Conservation (phyloP, 1,140 invertebrate genomes). For the Calephelis virginiensis region DNA sequence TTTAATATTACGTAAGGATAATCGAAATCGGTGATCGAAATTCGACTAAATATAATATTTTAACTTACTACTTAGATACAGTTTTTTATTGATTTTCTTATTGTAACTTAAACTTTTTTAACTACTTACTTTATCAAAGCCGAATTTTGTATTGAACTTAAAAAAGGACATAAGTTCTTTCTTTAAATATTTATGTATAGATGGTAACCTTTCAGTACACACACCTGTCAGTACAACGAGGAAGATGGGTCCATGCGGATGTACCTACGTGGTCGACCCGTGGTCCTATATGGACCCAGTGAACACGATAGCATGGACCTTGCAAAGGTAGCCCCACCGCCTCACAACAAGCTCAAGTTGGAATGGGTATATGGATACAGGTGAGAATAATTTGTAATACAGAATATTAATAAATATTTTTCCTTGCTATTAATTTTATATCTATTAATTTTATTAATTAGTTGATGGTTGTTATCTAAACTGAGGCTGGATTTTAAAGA, state of each 20-base stretch:
- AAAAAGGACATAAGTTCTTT: not conserved
- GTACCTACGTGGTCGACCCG: conserved; percentile 90
- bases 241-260: conserved; percentile 89
- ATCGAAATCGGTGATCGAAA: too few relatives aligned
- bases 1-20: too few relatives aligned
- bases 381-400: conserved; percentile 38
- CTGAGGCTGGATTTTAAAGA: too few relatives aligned
- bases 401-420: too few relatives aligned
- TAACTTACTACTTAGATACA: too few relatives aligned
- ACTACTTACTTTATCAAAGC: too few relatives aligned
- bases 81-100: too few relatives aligned
- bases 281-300: conserved; percentile 88
- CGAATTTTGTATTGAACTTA: not conserved
- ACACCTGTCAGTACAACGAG: conserved; percentile 85
- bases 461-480: too few relatives aligned
- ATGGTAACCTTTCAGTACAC: conserved; percentile 47
- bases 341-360: conserved; percentile 89
- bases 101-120: too few relatives aligned
- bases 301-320: conserved; percentile 85
- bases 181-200: not conserved
- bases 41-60: too few relatives aligned
- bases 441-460: too few relatives aligned
- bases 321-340: conserved; percentile 88
- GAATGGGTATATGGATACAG: conserved; percentile 90
- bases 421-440: too few relatives aligned